These are phyloP conservation scores for Azemiops feae DNA, from an alignment of 2,113 vertebrate genomes.

Conservation along the genomic window DNA sequence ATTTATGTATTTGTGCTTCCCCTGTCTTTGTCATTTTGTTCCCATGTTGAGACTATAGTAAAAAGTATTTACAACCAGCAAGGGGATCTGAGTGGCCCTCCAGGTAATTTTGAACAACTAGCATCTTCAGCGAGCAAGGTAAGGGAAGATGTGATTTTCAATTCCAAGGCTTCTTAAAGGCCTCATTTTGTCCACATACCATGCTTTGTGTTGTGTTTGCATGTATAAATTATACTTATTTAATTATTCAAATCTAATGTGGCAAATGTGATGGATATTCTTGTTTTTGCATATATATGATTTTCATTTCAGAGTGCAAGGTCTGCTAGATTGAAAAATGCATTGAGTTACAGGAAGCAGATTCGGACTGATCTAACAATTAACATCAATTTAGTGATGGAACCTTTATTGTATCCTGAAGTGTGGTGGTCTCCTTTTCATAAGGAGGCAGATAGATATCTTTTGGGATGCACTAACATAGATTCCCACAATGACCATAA, in stretches of 20 bases:
- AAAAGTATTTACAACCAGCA: not conserved
- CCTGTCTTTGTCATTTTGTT: not conserved
- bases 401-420: not conserved
- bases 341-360: not conserved
- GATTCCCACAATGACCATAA: not conserved
- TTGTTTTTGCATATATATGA: not conserved
- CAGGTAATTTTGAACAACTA: not conserved
- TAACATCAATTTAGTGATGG: not conserved
- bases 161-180: not conserved
- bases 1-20: not conserved
- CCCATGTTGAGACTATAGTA: not conserved
- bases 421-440: not conserved
- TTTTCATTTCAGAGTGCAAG: not conserved
- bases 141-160: not conserved
- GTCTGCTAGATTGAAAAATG: not conserved
- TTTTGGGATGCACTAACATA: not conserved
- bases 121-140: not conserved
- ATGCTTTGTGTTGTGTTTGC: not conserved
- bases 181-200: not conserved
- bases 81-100: not conserved
- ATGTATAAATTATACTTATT: not conserved
- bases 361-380: not conserved
- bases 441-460: not conserved
- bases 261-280: not conserved
- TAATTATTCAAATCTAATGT: conserved; percentile 5